Evolutionary conservation across 92 coral and sea anemone genomes (phyloP).

Genomic region (Palythoa grandiflora): DNA sequence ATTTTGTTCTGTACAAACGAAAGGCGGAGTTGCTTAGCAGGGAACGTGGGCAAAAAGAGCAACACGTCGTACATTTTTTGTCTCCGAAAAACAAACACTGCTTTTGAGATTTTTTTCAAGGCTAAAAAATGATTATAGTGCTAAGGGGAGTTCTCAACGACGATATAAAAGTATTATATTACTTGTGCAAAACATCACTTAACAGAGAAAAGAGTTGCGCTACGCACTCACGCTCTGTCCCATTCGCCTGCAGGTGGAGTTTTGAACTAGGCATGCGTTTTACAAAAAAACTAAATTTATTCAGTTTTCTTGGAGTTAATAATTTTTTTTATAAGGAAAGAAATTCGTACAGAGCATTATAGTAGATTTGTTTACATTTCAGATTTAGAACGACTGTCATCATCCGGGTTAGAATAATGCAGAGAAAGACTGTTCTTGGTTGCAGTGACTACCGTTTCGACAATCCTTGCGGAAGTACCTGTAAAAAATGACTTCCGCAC

Average conservation of each 20-base stretch:
- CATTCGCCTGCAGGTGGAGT: conserved; percentile 17
- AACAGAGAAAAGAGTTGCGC: background rate
- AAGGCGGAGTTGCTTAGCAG: conserved; percentile 36
- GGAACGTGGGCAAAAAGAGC: conserved; percentile 19
- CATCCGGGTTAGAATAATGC: too few relatives aligned
- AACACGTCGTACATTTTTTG: background rate
- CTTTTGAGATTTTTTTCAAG: background rate
- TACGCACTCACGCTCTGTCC: conserved; percentile 16
- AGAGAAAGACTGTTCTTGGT: too few relatives aligned
- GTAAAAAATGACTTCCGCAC: too few relatives aligned
- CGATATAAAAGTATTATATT: background rate
- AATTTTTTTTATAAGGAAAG: too few relatives aligned
- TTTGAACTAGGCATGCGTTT: background rate
- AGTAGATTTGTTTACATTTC: too few relatives aligned
- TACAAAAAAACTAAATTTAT: background rate
- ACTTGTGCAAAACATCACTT: background rate
- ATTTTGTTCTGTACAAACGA: background rate
- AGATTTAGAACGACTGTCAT: too few relatives aligned
- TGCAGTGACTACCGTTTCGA: too few relatives aligned
- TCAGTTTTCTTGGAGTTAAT: background rate
- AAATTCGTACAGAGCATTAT: too few relatives aligned
- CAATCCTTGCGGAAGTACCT: too few relatives aligned
- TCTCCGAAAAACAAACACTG: background rate
- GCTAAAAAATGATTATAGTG: background rate
- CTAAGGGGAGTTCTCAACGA: background rate